A percentile compares a stretch with the other conserved stretches of the same genome.
phyloP scores from a whole-genome alignment of 2,797 vertebrate genomes.

The Astyanax mexicanus region DNA sequence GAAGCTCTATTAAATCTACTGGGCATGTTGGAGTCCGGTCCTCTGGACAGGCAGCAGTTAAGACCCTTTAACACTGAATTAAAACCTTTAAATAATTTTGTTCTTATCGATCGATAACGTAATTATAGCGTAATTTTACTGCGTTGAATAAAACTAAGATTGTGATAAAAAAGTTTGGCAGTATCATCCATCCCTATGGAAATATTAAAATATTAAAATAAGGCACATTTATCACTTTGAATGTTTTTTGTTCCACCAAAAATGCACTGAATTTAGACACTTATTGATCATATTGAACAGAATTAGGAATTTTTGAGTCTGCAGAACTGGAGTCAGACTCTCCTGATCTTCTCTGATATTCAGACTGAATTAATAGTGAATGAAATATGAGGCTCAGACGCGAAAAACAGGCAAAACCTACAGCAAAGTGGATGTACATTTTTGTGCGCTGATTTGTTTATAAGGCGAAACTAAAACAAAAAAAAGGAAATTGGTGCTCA shows the following conservation, averaged over 20 bases:
- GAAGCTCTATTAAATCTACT: not conserved
- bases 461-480: not conserved
- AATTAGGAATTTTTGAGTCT: not conserved
- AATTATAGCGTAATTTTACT: too few relatives aligned
- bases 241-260: too few relatives aligned
- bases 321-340: not conserved
- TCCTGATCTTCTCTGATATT: not conserved
- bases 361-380: not conserved
- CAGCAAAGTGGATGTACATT: not conserved
- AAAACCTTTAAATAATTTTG: too few relatives aligned
- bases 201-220: too few relatives aligned
- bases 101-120: too few relatives aligned
- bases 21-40: not conserved
- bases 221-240: too few relatives aligned
- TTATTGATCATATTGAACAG: too few relatives aligned
- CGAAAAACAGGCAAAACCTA: slow-evolving; percentile 1
- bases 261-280: too few relatives aligned
- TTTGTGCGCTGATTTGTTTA: slow-evolving; percentile 4
- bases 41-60: not conserved
- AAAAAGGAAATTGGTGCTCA: not conserved
- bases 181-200: too few relatives aligned
- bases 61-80: not conserved
- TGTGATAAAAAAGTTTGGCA: too few relatives aligned
- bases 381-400: not conserved
- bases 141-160: too few relatives aligned